Percentiles rank a stretch among this genome's conserved stretches.
These are phyloP conservation scores for Panzeria rudis DNA, from an alignment of 2,888 invertebrate genomes.

Conservation along the genomic window DNA sequence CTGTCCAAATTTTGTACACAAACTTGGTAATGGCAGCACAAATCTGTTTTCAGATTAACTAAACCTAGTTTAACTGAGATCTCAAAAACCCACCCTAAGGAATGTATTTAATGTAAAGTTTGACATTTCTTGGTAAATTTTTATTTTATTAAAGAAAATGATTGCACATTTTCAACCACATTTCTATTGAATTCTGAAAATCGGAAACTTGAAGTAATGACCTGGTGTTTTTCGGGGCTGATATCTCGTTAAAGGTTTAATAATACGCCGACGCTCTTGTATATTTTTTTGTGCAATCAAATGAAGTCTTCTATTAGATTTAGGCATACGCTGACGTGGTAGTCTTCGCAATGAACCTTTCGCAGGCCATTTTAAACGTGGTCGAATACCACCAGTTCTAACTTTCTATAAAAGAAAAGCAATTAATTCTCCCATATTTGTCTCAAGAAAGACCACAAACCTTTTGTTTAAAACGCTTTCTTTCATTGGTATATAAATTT, in stretches of 20 bases:
- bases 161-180: not conserved
- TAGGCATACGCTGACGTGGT: conserved; percentile 20
- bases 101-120: too few relatives aligned
- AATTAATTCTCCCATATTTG: not conserved
- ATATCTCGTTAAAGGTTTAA: conserved; percentile 12
- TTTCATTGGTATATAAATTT: not conserved
- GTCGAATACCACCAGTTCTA: not conserved
- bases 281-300: conserved; percentile 24
- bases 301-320: conserved; percentile 5
- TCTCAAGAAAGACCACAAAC: not conserved
- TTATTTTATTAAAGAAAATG: too few relatives aligned
- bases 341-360: not conserved
- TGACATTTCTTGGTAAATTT: too few relatives aligned
- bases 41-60: too few relatives aligned
- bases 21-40: too few relatives aligned
- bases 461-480: conserved; percentile 41
- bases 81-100: too few relatives aligned
- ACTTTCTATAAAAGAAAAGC: conserved; percentile 4
- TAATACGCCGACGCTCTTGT: conserved; percentile 2
- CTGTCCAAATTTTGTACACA: too few relatives aligned
- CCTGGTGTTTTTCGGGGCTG: conserved; percentile 1
- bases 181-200: not conserved
- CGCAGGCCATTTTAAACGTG: not conserved
- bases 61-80: too few relatives aligned
- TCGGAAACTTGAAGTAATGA: not conserved